Conservation (phyloP, 2,113 vertebrate species). For the Cyphomyrus discorhynchus region DNA sequence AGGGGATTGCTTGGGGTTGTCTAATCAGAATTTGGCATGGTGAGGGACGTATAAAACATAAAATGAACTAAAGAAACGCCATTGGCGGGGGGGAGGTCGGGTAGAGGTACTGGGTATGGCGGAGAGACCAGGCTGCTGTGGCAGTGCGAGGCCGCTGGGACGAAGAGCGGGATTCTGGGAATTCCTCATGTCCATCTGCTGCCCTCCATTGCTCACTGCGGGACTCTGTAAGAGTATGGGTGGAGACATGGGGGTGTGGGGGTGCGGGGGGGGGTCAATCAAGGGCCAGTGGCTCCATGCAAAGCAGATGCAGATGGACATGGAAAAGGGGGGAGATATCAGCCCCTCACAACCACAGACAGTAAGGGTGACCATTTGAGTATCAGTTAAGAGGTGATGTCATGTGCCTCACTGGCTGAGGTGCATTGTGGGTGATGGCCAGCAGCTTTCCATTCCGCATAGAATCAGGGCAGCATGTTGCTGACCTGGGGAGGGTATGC, state of each 20-base stretch:
- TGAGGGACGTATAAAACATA: neutral
- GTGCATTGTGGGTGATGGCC: neutral
- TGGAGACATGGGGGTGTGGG: too few relatives aligned
- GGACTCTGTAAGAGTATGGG: neutral
- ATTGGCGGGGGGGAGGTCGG: neutral
- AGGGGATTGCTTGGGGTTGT: neutral
- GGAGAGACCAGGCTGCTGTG: neutral
- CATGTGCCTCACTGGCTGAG: neutral
- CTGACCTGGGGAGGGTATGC: too few relatives aligned
- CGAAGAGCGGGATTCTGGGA: neutral
- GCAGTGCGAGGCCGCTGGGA: neutral
- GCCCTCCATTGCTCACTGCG: neutral
- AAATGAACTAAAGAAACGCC: neutral
- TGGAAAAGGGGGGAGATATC: neutral
- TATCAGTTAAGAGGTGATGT: neutral
- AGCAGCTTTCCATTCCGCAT: neutral
- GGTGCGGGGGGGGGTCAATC: neutral
- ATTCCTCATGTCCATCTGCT: slow-evolving; percentile 20
- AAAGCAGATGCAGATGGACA: neutral
- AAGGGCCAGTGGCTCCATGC: neutral
- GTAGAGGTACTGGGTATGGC: neutral
- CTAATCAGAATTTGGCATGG: neutral
- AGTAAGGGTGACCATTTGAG: neutral
- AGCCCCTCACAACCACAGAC: neutral
- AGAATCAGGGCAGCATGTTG: too few relatives aligned